Conservation (phyloP, 1,140 invertebrate species). For the Heliothis virescens region DNA sequence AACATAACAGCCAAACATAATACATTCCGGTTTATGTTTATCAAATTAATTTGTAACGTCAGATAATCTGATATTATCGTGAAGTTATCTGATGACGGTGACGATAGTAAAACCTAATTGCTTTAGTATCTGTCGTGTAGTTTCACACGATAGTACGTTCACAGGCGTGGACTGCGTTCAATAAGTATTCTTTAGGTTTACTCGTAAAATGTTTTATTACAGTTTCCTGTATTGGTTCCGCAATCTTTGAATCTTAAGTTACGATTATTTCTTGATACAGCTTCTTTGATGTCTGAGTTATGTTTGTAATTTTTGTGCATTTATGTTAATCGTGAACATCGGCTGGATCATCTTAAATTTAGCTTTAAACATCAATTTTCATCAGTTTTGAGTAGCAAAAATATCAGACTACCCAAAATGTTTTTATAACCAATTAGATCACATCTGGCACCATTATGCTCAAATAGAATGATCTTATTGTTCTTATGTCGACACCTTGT, state of each 20-base stretch:
- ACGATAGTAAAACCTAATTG: conserved; percentile 36
- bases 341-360: no score
- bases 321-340: no score
- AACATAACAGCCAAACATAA: conserved; percentile 10
- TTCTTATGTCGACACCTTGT: background rate
- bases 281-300: no score
- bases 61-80: conserved; percentile 27
- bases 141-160: conserved; percentile 15
- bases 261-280: background rate
- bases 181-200: background rate
- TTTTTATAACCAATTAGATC: no score
- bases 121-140: conserved; percentile 12
- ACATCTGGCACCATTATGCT: no score
- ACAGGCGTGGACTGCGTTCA: background rate
- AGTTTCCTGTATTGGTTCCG: conserved; percentile 20
- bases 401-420: no score
- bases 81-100: conserved; percentile 30
- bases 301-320: no score
- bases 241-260: background rate
- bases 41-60: conserved; percentile 28
- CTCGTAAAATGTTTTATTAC: background rate
- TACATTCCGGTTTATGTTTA: conserved; percentile 24
- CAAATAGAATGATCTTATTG: no score
- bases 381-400: no score
- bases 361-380: no score